Base-by-base conservation (phyloP, 92 coral and sea anemone species). In the Zoanthus gigantus region DNA sequence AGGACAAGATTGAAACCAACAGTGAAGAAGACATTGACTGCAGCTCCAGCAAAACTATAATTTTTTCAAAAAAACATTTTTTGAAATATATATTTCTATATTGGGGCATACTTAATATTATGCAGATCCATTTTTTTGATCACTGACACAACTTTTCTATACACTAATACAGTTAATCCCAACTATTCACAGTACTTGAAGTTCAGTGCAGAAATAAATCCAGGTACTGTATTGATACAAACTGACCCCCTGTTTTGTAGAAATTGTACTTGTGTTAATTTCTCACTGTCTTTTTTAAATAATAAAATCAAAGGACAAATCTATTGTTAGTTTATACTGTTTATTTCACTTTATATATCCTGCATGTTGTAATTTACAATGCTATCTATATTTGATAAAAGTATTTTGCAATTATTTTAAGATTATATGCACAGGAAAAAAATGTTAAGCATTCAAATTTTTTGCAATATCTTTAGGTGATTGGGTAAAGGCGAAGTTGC, bases 171-270 rank as follows among this genome's bases (percentile, higher is more conserved):
- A 58, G 66, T 58, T 58, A 58, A 58, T 58, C 66, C 23, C 23
- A 58, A 58, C 11, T 58, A 13, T 58, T 58, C 66, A 53, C 58
- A 58, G 66, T 58, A 58, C 66, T 58, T 6, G 23, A 23, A 23
- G 23, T n/a, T 58, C 66, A 58, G 66, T 58, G 66, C 66, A 58
- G 66, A 58, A 58, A 58, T 58, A 58, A 58, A 58, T 58, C 28
- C 66, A 58, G 11, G 23, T 17, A 58, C 66, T 58, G 66, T 58
- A 58, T 58, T 58, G 66, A 58, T 58, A 58, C 66, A 58, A 58
- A 58, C 66, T 58, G 66, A 58, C 66, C 66, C n/a, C 66, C 66
- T 58, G 66, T 58, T 58, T 11, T 58, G 66, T 58, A 58, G 18
- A 58, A 58, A 58, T 58, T 6, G 65, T 58, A 58, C 65, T 58